phyloP scores from a whole-genome alignment of 2,797 vertebrate genomes.

The Nyctibius grandis region DNA sequence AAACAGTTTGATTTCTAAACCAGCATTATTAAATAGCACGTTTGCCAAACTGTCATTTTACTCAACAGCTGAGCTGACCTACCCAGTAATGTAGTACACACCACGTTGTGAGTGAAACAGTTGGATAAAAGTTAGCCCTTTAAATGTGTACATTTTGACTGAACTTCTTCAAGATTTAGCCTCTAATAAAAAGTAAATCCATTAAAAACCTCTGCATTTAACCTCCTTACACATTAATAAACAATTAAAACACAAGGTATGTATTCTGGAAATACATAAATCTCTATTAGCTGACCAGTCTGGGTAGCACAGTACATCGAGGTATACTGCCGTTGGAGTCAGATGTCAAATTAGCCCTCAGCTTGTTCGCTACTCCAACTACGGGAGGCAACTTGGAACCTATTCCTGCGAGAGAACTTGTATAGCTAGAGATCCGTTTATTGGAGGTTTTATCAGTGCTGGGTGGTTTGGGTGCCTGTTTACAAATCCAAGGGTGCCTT shows the following conservation, averaged over 20 bases:
- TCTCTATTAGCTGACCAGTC: conserved; percentile 87
- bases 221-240: neutral
- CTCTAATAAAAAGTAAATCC: conserved; percentile 59
- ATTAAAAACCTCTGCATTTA: conserved; percentile 37
- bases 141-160: conserved; percentile 40
- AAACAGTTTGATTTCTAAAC: neutral
- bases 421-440: conserved; percentile 82
- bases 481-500: conserved; percentile 93
- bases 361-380: conserved; percentile 84
- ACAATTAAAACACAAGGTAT: conserved; percentile 23
- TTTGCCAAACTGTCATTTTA: neutral
- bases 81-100: conserved; percentile 48
- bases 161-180: neutral
- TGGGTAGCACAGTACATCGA: conserved; percentile 92
- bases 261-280: neutral
- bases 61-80: conserved; percentile 47
- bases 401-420: conserved; percentile 89
- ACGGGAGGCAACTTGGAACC: conserved; percentile 84
- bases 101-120: conserved; percentile 56
- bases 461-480: conserved; percentile 82
- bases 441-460: conserved; percentile 78
- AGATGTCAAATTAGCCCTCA: conserved; percentile 87
- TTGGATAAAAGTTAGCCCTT: conserved; percentile 75
- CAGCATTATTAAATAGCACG: neutral
- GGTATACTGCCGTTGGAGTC: conserved; percentile 85